Evolutionary conservation across 2,888 invertebrate species (phyloP), one percentile per base, ranked within the genome.

Genomic region (Cerastis leucographa): DNA sequence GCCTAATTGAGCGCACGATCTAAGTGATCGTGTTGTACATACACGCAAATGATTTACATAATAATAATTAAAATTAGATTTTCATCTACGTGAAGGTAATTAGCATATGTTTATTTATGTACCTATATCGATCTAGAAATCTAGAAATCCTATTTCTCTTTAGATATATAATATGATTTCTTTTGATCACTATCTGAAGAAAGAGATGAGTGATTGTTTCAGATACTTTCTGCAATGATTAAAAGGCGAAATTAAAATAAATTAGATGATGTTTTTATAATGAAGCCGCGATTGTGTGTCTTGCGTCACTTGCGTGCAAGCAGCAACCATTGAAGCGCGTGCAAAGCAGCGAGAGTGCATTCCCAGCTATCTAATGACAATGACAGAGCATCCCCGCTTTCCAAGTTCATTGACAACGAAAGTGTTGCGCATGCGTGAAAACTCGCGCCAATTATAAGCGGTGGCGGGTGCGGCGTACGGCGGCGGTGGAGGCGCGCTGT

Each of bases 391-490:
- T 94, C 95, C 93, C 94, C 94, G 96, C 96, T 96, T 96, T 96
- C 95, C 95, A 96, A 96, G 96, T 96, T 96, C 96, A 96, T 94
- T 96, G 96, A 95, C 96, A 96, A 96, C 92, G 96, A 96, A 96
- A 96, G 96, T 96, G 93, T 92, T 91, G 93, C 91, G 93, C 93
- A 92, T 94, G 94, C 95, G 95, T 96, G 96, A 95, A 96, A 96
- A 95, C 94, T 94, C 92, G 93, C 93, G 93, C 92, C 93, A 93
- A 94, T 94, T 94, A 94, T 85, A 88, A 90, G 89, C 89, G 89
- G 88, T 79, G 86, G 68, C 74, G 86, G 74, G 56, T 75, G 56
- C 74, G 76, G 81, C 66, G 75, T 70, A 78, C 71, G 89, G 8
- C 25, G 51, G 73, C 49, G 74, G 29, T 8, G 56, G 71, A 82